Evolutionary conservation across 2,113 vertebrate species (phyloP), one percentile per base, ranked within the genome.

Genomic region (Mus spicilegus): DNA sequence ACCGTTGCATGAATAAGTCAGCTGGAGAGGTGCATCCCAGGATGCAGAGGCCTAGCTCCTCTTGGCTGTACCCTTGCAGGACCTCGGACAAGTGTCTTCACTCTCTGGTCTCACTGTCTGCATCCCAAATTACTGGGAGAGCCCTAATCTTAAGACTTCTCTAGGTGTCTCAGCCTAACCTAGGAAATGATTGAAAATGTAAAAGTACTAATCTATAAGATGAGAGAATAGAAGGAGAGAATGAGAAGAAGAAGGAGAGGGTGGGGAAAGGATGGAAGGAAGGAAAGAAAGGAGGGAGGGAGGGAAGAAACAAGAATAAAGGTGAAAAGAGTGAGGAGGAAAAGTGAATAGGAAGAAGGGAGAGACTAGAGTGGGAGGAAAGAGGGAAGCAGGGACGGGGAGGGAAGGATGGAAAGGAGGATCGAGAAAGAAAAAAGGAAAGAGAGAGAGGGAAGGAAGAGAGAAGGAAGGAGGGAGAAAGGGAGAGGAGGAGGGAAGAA

Each of bases 21-120:
- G 11, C 0, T 2, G 26, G 58, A 28, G 24, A 3, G 1, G 0
- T 30, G 19, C 20, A 6, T 14, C 4, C 4, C 4, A 3, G 5
- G 12, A 42, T 3, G 10, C 69, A 58, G 77, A 70, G 24, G 61
- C 36, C 36, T 39, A n/a, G 10, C 5, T 20, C 82, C 30, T 8
- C 36, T 20, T 63, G 49, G 28, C 51, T 69, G 10, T 39, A 4
- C 30, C 33, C 8, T 54, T 24, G 7, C 6, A 42, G 78, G 42
- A 42, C 28, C 33, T 61, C 39, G 3, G 9, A 56, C 14, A 51
- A 22, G 22, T 17, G 17, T 10, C 39, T 67, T 89, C n/a, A 2
- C n/a, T 51, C 85, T 49, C 91, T 87, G 88, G 56, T 58, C 81
- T 87, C 54, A 4, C 17, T 12, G 20, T 51, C 75, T 49, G 33